phyloP scores from a whole-genome alignment of 2,888 invertebrate genomes.

The Drosophila antonietae region DNA sequence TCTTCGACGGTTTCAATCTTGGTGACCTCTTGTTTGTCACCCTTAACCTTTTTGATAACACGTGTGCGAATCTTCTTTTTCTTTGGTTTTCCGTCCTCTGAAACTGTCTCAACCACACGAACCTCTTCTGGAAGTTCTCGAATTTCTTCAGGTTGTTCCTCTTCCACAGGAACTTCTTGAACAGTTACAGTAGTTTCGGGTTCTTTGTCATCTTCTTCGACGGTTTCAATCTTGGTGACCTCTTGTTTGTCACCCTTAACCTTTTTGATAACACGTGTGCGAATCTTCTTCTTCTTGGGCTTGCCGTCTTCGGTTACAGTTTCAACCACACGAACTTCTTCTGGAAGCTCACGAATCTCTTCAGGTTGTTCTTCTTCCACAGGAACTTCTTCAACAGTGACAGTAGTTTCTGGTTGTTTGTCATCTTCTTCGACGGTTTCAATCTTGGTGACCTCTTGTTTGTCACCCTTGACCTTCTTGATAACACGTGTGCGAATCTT shows the following conservation, averaged over 20 bases:
- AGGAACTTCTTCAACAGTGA: slow-evolving; percentile 31
- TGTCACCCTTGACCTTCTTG: slow-evolving; percentile 44
- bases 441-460: slow-evolving; percentile 44
- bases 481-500: slow-evolving; percentile 45
- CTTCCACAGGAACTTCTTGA: slow-evolving; percentile 23
- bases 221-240: slow-evolving; percentile 40
- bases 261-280: slow-evolving; percentile 40
- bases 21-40: slow-evolving; percentile 37
- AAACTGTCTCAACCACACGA: slow-evolving; percentile 23
- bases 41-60: slow-evolving; percentile 36
- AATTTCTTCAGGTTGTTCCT: slow-evolving; percentile 25
- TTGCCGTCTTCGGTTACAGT: slow-evolving; percentile 30
- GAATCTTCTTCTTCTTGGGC: slow-evolving; percentile 43
- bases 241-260: slow-evolving; percentile 39
- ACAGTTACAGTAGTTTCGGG: slow-evolving; percentile 37
- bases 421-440: slow-evolving; percentile 46
- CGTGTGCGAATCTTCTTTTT: slow-evolving; percentile 47
- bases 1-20: slow-evolving; percentile 40
- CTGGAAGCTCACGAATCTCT: slow-evolving; percentile 32
- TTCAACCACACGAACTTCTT: slow-evolving; percentile 35
- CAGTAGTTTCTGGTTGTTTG: slow-evolving; percentile 37
- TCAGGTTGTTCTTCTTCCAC: slow-evolving; percentile 24
- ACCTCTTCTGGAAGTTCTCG: slow-evolving; percentile 37
- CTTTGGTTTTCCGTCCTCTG: slow-evolving; percentile 37
- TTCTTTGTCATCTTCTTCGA: slow-evolving; percentile 35